A percentile compares a stretch with the other conserved stretches of the same genome.
Evolutionary conservation across 2,888 invertebrate genomes (phyloP).

Genomic region (Mesorhabditis spiculigera): DNA sequence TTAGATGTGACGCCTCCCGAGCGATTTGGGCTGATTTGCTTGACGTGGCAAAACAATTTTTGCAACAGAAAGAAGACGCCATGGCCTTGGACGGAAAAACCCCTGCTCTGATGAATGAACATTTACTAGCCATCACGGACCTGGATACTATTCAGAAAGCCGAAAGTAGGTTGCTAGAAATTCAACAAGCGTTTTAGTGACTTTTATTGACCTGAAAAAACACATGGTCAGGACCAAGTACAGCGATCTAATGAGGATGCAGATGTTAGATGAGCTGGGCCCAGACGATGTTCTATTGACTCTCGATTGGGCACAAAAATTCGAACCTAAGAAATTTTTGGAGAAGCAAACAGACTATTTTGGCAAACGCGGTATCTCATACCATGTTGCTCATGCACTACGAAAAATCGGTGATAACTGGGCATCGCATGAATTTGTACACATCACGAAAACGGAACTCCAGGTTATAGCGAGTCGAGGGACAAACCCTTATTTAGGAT

Average conservation of each 20-base stretch:
- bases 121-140: too few relatives aligned
- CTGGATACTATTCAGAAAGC: too few relatives aligned
- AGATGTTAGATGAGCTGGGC: constrained; percentile 3
- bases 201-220: constrained; percentile 11
- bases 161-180: too few relatives aligned
- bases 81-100: too few relatives aligned
- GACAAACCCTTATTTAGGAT: too few relatives aligned
- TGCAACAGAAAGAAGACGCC: constrained; percentile 7
- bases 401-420: neutral
- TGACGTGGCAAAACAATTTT: neutral
- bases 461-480: too few relatives aligned
- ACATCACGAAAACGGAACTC: too few relatives aligned
- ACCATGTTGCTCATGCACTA: constrained; percentile 11
- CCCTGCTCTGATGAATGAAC: too few relatives aligned
- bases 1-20: too few relatives aligned
- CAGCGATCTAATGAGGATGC: constrained; percentile 7
- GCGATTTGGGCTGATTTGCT: too few relatives aligned
- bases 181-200: too few relatives aligned
- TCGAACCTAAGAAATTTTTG: constrained; percentile 7
- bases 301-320: constrained; percentile 18
- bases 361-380: constrained; percentile 15
- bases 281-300: constrained; percentile 11
- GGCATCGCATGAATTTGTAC: constrained; percentile 12
- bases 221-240: constrained; percentile 8
- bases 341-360: constrained; percentile 18